Evolutionary conservation across 1,140 invertebrate genomes (phyloP).

Genomic region (Nasonia giraulti): DNA sequence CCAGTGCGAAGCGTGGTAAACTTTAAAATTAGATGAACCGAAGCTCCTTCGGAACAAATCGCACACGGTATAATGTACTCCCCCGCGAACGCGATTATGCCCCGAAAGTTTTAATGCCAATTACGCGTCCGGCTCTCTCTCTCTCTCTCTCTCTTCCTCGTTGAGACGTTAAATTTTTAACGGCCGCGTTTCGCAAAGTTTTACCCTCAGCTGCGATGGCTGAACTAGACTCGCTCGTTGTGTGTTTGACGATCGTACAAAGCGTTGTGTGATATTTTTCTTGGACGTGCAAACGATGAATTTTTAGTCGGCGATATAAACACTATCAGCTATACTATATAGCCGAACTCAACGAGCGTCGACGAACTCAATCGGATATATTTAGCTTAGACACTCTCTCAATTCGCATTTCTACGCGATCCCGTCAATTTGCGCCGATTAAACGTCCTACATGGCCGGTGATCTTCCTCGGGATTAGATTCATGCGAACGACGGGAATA

Average conservation of each 20-base stretch:
- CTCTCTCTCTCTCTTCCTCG: neutral
- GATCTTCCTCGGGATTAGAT: neutral
- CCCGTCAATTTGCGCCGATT: slow-evolving; percentile 20
- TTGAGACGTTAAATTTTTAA: neutral
- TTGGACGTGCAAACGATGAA: too few species aligned
- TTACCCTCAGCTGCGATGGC: neutral
- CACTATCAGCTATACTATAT: too few species aligned
- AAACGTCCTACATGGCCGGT: neutral
- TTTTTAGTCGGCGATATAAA: too few species aligned
- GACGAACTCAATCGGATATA: neutral
- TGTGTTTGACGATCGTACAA: too few species aligned
- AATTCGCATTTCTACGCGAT: neutral
- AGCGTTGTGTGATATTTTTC: too few species aligned
- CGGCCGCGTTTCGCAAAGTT: neutral
- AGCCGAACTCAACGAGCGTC: neutral
- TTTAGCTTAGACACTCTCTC: neutral
- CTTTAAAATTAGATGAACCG: slow-evolving; percentile 10
- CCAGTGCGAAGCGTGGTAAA: neutral
- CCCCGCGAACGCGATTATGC: slow-evolving; percentile 5
- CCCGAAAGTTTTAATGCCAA: neutral
- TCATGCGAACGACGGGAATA: too few species aligned
- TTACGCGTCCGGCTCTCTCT: slow-evolving; percentile 1
- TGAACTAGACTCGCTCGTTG: too few species aligned
- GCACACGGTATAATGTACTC: neutral
- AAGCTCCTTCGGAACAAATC: neutral